Evolutionary conservation across 2,797 vertebrate genomes (phyloP), one percentile per base, ranked within the genome.

Genomic region (Numenius phaeopus): DNA sequence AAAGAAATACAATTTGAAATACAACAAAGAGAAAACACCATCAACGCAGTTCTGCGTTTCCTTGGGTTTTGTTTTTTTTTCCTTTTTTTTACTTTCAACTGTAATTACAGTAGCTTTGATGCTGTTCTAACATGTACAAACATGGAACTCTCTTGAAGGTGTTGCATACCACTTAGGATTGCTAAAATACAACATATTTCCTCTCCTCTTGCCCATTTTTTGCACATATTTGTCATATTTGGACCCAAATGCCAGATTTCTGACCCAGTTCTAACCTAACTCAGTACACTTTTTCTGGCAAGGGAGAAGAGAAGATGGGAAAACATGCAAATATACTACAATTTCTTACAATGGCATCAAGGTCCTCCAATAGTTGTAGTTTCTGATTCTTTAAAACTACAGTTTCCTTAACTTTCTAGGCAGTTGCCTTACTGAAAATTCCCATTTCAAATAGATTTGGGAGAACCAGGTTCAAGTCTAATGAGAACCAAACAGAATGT

Each of bases 31-130:
- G 11, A 77, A 50, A 7, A 40, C 9, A 21, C 1, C 2, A 47
- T 27, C 37, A 57, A 19, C 29, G 30, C 29, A 61, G 4, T n/a
- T 44, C 59, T 52, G 8, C 19, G 16, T 64, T 49, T n/a, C 1
- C 15, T 69, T 52, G 22, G 10, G 30, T 15, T 32, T 3, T 4
- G 0, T 18, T 21, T 55, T 0, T 32, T 42, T 14, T 30, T 0
- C 1, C 7, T 7, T 14, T 29, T 70, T 30, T 47, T 5, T 8
- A 49, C 5, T 85, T 82, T 34, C 34, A 50, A 7, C 3, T 39
- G 44, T 20, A 67, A 30, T 55, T 83, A n/a, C 17, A 64, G 2
- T 46, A 44, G 22, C 11, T 77, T 62, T 34, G 24, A 39, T 20
- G 11, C 6, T 29, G 7, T 58, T 69, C 26, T 52, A 73, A 62